Evolutionary conservation across 2,113 vertebrate genomes (phyloP).

Genomic region (Catharus fuscescens): DNA sequence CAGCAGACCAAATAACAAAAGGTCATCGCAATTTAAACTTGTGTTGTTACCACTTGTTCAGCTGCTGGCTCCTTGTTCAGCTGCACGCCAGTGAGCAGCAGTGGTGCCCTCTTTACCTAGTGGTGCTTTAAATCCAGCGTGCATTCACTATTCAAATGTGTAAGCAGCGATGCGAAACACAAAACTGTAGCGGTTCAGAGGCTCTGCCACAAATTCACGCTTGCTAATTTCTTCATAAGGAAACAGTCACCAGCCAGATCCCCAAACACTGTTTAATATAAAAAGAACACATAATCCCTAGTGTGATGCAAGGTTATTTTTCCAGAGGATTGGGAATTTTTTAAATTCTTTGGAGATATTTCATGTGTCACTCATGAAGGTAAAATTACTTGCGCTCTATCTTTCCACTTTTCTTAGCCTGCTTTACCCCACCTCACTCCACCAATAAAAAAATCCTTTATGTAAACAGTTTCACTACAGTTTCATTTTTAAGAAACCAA

Average conservation of each 20-base stretch:
- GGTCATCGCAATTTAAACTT: background rate
- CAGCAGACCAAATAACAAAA: conserved; percentile 38
- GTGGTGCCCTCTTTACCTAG: background rate
- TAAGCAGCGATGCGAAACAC: background rate
- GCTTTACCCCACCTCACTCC: background rate
- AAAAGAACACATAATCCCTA: background rate
- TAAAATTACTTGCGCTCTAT: background rate
- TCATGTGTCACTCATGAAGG: background rate
- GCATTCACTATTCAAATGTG: background rate
- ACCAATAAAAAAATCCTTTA: background rate
- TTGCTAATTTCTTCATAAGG: background rate
- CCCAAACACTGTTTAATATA: background rate
- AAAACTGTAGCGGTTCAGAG: background rate
- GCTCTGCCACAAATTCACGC: background rate
- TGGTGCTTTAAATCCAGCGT: background rate
- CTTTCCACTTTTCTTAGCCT: background rate
- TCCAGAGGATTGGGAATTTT: background rate
- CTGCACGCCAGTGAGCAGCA: background rate
- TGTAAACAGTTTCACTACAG: background rate
- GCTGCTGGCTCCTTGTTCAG: background rate
- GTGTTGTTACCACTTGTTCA: background rate
- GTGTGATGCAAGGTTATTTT: background rate
- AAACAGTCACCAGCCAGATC: background rate
- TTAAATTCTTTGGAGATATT: background rate
- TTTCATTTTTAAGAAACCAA: background rate